Evolutionary conservation across 2,113 vertebrate genomes (phyloP), one percentile per base, ranked within the genome.

Genomic region (Turnix velox): DNA sequence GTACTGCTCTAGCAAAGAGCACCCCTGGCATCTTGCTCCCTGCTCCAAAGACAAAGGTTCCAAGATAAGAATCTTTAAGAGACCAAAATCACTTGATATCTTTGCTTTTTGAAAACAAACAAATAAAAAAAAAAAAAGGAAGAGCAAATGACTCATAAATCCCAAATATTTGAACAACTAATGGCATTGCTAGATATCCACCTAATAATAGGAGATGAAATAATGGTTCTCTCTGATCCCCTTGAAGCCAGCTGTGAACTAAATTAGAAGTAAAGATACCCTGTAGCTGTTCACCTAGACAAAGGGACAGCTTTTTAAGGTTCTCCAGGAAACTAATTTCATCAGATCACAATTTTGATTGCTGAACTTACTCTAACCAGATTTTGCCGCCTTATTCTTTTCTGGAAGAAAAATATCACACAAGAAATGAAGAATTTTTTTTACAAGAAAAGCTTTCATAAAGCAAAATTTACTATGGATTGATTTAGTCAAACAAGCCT

Each of bases 271-370:
- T 43, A 45, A 75, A 89, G 39, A 79, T 28, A 69, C 18, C 23
- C 18, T 45, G 37, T 75, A 68, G 43, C 28, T 91, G 40, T 68
- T 87, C 48, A 87, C 62, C 87, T 82, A 71, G 69, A 84, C 84
- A 79, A 75, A 75, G 20, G 66, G 33, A 67, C 37, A 87, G 62
- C 71, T 85, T 72, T 72, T 72, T 72, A 43, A 61, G 37, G 23
- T 84, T 94, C 93, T 94, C 23, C 33, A 42, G 84, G 28, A 91
- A 87, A 72, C 49, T 33, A 40, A 84, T 79, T 93, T 81, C 66
- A 84, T 84, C 57, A 84, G 66, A 94, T 76, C 69, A 46, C 43
- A 76, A 31, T 93, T 84, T 28, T 76, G 77, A 89, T 42, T 81
- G 66, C 57, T 61, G 54, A 92, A 78, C 4, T 75, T 82, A 79